These are phyloP conservation scores for Hozukius guyotensis DNA, from an alignment of 2,797 vertebrate genomes.

Conservation along the genomic window DNA sequence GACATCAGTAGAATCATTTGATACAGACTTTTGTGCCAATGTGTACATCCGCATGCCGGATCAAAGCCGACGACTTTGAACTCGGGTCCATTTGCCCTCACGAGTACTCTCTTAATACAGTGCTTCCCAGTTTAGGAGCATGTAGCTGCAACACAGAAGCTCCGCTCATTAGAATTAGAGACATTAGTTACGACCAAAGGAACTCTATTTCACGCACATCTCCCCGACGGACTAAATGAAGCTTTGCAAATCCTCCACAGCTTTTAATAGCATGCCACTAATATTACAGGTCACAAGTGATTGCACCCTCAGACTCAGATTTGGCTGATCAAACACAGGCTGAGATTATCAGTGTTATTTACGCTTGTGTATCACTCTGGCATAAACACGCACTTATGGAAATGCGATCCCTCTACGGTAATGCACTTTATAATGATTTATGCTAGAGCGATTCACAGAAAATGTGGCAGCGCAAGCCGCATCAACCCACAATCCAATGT, in stretches of 20 bases:
- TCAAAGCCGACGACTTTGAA: slow-evolving; percentile 66
- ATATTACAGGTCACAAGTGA: slow-evolving; percentile 81
- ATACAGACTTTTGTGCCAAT: slow-evolving; percentile 44
- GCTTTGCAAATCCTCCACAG: slow-evolving; percentile 78
- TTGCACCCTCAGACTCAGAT: slow-evolving; percentile 72
- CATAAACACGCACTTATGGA: slow-evolving; percentile 78
- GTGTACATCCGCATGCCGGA: slow-evolving; percentile 41
- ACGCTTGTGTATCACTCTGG: slow-evolving; percentile 77
- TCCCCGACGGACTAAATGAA: slow-evolving; percentile 79
- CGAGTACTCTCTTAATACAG: slow-evolving; percentile 71
- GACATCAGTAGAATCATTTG: slow-evolving; percentile 31
- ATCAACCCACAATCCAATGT: slow-evolving; percentile 42
- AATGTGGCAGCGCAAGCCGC: slow-evolving; percentile 47
- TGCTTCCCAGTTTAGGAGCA: slow-evolving; percentile 74
- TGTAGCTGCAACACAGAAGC: slow-evolving; percentile 61
- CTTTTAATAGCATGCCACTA: slow-evolving; percentile 81
- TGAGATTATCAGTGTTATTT: slow-evolving; percentile 81
- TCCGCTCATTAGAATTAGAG: slow-evolving; percentile 75
- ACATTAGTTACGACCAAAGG: slow-evolving; percentile 82
- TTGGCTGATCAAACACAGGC: slow-evolving; percentile 81
- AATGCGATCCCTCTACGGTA: slow-evolving; percentile 76
- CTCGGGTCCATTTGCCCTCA: slow-evolving; percentile 72
- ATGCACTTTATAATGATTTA: slow-evolving; percentile 82
- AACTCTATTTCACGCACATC: slow-evolving; percentile 82
- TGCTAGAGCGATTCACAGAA: slow-evolving; percentile 61